A percentile compares a stretch with the other conserved stretches of the same genome.
Evolutionary conservation across 1,140 invertebrate species (phyloP).

Genomic region (Camponotus vicinus): DNA sequence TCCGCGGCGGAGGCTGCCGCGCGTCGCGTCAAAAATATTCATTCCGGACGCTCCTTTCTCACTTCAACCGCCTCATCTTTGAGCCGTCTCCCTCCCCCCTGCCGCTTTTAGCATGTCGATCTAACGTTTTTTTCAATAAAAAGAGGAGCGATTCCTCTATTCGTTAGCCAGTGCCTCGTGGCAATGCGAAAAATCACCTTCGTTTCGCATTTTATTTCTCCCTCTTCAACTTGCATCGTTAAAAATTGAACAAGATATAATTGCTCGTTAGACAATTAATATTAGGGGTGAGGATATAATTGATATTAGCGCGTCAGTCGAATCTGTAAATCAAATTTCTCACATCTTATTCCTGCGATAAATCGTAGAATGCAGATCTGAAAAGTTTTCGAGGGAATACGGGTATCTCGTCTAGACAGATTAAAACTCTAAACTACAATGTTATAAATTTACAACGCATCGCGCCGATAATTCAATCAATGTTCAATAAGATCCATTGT

Average conservation of each 20-base stretch:
- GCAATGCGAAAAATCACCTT: background rate
- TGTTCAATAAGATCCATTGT: slow-evolving; percentile 57
- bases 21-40: slow-evolving; percentile 79
- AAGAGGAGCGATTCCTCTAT: background rate
- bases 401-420: background rate
- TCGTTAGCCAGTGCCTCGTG: background rate
- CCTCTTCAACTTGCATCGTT: background rate
- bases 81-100: background rate
- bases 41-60: slow-evolving; percentile 30
- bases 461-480: slow-evolving; percentile 43
- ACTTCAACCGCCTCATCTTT: slow-evolving; percentile 13
- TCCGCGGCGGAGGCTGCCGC: slow-evolving; percentile 65
- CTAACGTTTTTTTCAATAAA: slow-evolving; percentile 12
- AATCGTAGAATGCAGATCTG: background rate
- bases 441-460: slow-evolving; percentile 37
- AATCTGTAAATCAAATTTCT: background rate
- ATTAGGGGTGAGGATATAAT: background rate
- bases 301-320: background rate
- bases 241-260: background rate
- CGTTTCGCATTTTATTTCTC: background rate
- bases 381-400: background rate
- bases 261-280: background rate
- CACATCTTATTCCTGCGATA: background rate
- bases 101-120: slow-evolving; percentile 14
- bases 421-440: slow-evolving; percentile 32